These are phyloP conservation scores for Galendromus occidentalis DNA, from an alignment of 1,140 invertebrate species.

Conservation along the genomic window DNA sequence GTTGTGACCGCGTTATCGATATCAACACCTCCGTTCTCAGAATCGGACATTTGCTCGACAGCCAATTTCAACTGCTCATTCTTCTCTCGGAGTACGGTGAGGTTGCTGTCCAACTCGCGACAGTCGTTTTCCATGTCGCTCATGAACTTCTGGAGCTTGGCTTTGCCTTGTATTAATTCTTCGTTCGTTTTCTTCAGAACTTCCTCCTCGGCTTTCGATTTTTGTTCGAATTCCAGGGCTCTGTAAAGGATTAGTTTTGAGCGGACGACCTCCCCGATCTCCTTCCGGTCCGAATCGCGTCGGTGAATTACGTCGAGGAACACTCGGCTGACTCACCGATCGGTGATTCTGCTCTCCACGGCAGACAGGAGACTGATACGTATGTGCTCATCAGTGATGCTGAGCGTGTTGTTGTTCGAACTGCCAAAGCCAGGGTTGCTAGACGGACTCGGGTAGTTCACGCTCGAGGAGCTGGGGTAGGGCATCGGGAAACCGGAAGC, in stretches of 20 bases:
- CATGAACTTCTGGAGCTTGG: slow-evolving; percentile 60
- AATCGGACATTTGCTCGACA: slow-evolving; percentile 7
- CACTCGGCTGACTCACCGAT: slow-evolving; percentile 30
- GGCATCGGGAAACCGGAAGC: neutral
- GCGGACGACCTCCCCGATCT: slow-evolving; percentile 42
- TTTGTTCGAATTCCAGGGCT: slow-evolving; percentile 26
- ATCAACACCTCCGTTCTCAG: slow-evolving; percentile 53
- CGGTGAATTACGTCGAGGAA: slow-evolving; percentile 48
- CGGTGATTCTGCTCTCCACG: slow-evolving; percentile 75
- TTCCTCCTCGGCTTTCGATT: slow-evolving; percentile 53
- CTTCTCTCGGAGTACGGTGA: slow-evolving; percentile 46
- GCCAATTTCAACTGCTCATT: slow-evolving; percentile 56
- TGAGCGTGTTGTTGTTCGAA: slow-evolving; percentile 32
- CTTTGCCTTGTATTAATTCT: slow-evolving; percentile 68
- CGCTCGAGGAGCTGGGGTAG: neutral
- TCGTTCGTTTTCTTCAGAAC: slow-evolving; percentile 56
- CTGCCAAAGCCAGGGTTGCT: slow-evolving; percentile 13
- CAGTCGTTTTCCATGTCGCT: slow-evolving; percentile 35
- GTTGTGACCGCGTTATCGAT: slow-evolving; percentile 92
- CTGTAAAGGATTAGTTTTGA: slow-evolving; percentile 14
- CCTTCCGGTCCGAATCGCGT: slow-evolving; percentile 56
- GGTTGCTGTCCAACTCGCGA: neutral
- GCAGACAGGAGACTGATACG: slow-evolving; percentile 77
- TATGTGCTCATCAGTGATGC: slow-evolving; percentile 85
- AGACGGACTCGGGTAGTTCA: neutral